Conservation (phyloP, 2,113 vertebrate species). For the Mormoops blainvillei region DNA sequence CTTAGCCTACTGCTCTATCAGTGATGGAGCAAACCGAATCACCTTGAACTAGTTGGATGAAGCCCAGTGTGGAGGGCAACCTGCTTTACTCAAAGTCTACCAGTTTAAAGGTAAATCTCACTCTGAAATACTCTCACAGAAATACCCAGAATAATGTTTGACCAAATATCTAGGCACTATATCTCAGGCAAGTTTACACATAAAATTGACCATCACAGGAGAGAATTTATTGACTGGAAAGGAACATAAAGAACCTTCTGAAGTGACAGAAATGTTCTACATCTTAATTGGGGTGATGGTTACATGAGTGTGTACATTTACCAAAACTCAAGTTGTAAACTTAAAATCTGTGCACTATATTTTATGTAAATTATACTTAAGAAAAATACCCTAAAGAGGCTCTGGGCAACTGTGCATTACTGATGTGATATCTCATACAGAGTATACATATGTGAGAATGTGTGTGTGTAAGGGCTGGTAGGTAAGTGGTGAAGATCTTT, state of each 20-base stretch:
- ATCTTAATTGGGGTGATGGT: neutral
- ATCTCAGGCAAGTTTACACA: neutral
- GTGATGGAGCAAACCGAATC: neutral
- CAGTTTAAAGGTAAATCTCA: neutral
- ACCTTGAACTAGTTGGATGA: neutral
- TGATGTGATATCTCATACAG: neutral
- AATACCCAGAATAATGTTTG: neutral
- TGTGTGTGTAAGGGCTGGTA: neutral
- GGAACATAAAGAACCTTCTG: neutral
- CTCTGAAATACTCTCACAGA: neutral
- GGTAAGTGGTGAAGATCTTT: neutral
- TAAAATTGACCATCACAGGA: neutral
- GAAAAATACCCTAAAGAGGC: neutral
- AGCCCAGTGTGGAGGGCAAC: neutral
- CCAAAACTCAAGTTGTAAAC: neutral
- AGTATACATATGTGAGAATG: neutral
- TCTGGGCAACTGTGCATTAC: neutral
- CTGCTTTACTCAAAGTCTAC: neutral
- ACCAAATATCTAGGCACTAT: neutral
- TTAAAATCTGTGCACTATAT: neutral
- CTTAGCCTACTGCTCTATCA: neutral
- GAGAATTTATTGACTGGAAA: neutral
- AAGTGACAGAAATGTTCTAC: neutral
- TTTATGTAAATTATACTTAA: neutral
- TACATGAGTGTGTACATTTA: neutral